phyloP scores from a whole-genome alignment of 1,140 invertebrate species.

The Zaprionus davidi region DNA sequence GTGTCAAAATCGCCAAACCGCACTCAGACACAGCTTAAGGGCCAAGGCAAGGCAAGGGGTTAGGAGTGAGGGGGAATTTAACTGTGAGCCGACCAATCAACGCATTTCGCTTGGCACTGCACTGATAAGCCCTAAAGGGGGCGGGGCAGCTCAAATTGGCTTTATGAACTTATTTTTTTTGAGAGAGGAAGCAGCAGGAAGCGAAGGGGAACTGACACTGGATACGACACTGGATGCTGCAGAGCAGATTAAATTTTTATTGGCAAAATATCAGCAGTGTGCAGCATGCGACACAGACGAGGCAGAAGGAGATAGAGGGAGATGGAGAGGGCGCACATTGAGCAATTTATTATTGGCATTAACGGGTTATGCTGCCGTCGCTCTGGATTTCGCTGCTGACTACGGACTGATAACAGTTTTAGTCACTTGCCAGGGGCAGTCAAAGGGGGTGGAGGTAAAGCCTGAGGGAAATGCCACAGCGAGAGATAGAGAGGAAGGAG shows the following conservation, averaged over 20 bases:
- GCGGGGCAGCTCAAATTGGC: not conserved
- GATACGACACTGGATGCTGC: slow-evolving; percentile 50
- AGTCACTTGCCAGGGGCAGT: slow-evolving; percentile 14
- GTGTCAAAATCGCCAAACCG: slow-evolving; percentile 68
- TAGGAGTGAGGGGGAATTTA: not conserved
- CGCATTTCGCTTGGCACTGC: slow-evolving; percentile 52
- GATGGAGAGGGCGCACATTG: not conserved
- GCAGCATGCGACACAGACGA: slow-evolving; percentile 27
- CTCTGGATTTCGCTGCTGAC: slow-evolving; percentile 40
- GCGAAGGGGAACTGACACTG: slow-evolving; percentile 32
- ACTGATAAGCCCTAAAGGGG: slow-evolving; percentile 57
- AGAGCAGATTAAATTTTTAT: slow-evolving; percentile 81
- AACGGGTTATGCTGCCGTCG: slow-evolving; percentile 67
- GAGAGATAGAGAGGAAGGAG: not conserved
- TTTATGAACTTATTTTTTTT: slow-evolving; percentile 9
- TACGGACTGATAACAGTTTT: slow-evolving; percentile 62
- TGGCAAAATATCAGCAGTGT: slow-evolving; percentile 72
- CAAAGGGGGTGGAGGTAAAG: not conserved
- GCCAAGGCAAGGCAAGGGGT: not conserved
- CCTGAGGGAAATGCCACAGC: not conserved
- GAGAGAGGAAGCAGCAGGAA: not conserved
- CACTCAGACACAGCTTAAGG: slow-evolving; percentile 39
- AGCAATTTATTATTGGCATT: slow-evolving; percentile 76
- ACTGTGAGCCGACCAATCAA: slow-evolving; percentile 42
- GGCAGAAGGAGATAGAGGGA: slow-evolving; percentile 6